These are phyloP conservation scores for Cydia strobilella DNA, from an alignment of 1,140 invertebrate genomes.

Conservation along the genomic window DNA sequence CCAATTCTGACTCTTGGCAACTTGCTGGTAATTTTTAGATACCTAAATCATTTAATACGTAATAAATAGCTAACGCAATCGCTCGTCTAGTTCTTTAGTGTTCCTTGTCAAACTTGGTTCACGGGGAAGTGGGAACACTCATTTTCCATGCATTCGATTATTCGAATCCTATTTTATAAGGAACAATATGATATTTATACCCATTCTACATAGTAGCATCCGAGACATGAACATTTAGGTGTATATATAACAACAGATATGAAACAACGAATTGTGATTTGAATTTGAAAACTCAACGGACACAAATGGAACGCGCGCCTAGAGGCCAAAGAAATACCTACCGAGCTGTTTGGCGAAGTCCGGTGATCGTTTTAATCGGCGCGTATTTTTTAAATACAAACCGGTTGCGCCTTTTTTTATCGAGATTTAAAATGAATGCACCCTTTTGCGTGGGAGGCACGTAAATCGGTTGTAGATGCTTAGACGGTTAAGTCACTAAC, in stretches of 20 bases:
- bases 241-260: no score
- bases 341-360: constrained; percentile 37
- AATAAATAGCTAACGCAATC: no score
- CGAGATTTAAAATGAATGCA: constrained; percentile 1
- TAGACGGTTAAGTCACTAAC: constrained; percentile 23
- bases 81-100: no score
- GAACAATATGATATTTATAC: not conserved
- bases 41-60: no score
- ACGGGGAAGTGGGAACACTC: not conserved
- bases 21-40: no score
- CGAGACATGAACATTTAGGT: no score
- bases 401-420: constrained; percentile 15
- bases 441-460: constrained; percentile 29
- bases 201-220: constrained; percentile 38
- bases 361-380: constrained; percentile 5
- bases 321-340: constrained; percentile 54
- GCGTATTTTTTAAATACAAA: not conserved
- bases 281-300: constrained; percentile 70
- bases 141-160: constrained; percentile 35
- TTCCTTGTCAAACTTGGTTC: no score
- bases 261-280: constrained; percentile 59
- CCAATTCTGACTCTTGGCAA: no score
- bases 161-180: constrained; percentile 2
- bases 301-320: constrained; percentile 28
- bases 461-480: constrained; percentile 1